phyloP scores from a whole-genome alignment of 2,797 vertebrate species.

The Bufotes viridis region DNA sequence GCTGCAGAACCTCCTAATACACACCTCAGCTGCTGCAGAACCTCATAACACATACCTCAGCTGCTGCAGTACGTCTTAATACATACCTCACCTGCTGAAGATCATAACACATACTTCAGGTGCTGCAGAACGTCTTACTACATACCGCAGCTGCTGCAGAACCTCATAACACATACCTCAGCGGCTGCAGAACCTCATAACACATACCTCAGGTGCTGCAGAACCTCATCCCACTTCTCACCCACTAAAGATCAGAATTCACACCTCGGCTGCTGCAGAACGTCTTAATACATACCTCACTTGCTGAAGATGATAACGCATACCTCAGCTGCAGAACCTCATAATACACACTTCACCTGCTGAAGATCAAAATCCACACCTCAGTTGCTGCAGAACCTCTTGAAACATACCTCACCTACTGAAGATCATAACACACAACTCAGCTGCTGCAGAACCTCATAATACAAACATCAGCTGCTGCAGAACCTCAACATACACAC shows the following conservation, averaged over 20 bases:
- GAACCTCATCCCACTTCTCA: not conserved
- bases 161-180: not conserved
- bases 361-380: not conserved
- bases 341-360: not conserved
- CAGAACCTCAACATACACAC: too few species aligned
- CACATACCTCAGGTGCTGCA: not conserved
- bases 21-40: not conserved
- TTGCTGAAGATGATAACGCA: not conserved
- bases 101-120: not conserved
- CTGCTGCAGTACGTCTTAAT: not conserved
- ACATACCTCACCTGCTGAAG: not conserved
- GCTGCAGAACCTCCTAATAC: not conserved
- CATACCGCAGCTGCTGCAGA: not conserved
- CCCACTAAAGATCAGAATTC: not conserved
- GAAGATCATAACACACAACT: not conserved
- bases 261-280: not conserved
- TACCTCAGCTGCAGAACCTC: not conserved
- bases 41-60: not conserved
- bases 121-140: not conserved
- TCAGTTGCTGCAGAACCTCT: not conserved
- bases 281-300: not conserved
- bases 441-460: not conserved
- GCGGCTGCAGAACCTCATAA: not conserved
- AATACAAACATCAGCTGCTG: too few species aligned
- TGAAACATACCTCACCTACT: not conserved